Conservation (phyloP, 2,888 invertebrate genomes). For the Ormyrus pomaceus region DNA sequence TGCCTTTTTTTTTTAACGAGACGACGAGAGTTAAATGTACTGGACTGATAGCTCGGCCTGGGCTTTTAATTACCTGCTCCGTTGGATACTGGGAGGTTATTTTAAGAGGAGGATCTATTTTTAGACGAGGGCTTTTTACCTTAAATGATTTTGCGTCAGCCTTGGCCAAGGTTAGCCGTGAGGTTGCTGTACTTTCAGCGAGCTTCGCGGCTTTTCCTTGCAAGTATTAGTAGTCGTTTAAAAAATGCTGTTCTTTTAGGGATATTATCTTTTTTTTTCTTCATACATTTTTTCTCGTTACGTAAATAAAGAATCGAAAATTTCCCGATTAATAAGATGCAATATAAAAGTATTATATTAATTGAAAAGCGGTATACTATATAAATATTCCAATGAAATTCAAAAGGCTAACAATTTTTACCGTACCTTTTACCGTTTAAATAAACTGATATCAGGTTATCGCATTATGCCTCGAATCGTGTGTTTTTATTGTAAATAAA, state of each 20-base stretch:
- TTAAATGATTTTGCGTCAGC: not conserved
- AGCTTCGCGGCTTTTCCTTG: no score
- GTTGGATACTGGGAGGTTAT: not conserved
- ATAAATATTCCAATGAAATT: not conserved
- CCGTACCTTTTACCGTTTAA: not conserved
- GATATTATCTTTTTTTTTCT: no score
- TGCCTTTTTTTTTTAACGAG: not conserved
- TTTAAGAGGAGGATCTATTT: constrained; percentile 18
- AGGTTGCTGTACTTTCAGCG: not conserved
- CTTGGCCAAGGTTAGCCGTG: constrained; percentile 11
- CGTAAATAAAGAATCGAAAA: no score
- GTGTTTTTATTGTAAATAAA: no score
- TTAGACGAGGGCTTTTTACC: not conserved
- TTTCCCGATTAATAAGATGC: no score
- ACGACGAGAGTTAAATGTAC: constrained; percentile 20
- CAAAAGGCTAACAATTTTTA: not conserved
- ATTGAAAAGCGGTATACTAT: no score
- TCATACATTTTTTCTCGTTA: no score
- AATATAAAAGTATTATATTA: no score
- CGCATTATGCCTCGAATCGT: no score
- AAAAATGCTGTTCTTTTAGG: no score
- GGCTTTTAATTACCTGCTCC: not conserved
- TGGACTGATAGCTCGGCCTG: constrained; percentile 8
- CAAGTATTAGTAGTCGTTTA: no score
- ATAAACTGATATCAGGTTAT: not conserved